Evolutionary conservation across 2,888 invertebrate species (phyloP), one percentile per base, ranked within the genome.

Genomic region (Ditula angustiorana): DNA sequence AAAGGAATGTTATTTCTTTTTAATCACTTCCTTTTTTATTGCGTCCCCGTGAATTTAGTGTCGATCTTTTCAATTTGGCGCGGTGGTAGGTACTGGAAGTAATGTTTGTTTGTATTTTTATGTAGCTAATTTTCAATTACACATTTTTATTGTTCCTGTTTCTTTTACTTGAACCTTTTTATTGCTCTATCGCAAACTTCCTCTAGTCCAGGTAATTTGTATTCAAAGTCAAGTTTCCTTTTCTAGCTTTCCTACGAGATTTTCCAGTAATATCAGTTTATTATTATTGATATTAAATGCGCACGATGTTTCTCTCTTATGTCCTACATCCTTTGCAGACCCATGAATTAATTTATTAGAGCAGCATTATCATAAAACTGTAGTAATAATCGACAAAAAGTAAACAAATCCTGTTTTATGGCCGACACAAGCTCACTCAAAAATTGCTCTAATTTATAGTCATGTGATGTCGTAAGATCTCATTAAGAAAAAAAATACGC

Each of bases 21-120:
- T 91, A 91, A 92, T 91, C 89, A 89, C 90, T 90, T 90, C 88
- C 88, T 79, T 81, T 83, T 88, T 86, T 84, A 77, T 75, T 76
- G 73, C 76, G 75, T 66, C 68, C 60, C 63, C 65, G 57, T 66
- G 46, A 49, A 30, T 67, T 60, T 59, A 46, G 62, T 69, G 71
- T 75, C 77, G 77, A 78, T 74, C 76, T 79, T 79, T 83, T 80
- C 79, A 87, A 83, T 88, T 83, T 82, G 79, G 78, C 79, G 81
- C 80, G 74, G 71, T 41, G 41, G 41, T 19, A 1, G 10, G 37
- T 19, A 19, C 10, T 10, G 19, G 5, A 19, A 19, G 19, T 74
- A 80, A 78, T 72, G 70, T 78, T 78, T 78, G 77, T 77, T 75
- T 70, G 69, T 71, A 61, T 74, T 77, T 68, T 69, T 67, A 69